Percentiles rank a stretch among this genome's conserved stretches.
These are phyloP conservation scores for Diglossa cyanea DNA, from an alignment of 2,797 vertebrate species.

Conservation along the genomic window DNA sequence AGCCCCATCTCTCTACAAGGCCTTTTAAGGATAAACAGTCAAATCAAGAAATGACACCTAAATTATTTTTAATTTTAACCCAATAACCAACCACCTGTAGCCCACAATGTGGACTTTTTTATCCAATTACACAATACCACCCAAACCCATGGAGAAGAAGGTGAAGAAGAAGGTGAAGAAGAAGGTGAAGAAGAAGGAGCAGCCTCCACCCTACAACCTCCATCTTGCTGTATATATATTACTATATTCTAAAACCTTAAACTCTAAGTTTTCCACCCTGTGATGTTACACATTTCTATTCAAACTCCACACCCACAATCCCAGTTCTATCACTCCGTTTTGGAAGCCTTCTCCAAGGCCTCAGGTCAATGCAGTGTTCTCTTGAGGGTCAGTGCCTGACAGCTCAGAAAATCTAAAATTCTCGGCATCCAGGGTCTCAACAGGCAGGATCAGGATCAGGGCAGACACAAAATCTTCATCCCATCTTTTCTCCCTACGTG, in stretches of 20 bases:
- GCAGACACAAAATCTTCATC: neutral
- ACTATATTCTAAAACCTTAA: too few relatives aligned
- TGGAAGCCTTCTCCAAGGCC: neutral
- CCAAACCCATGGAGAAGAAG: too few relatives aligned
- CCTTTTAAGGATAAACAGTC: neutral
- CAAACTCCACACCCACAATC: too few relatives aligned
- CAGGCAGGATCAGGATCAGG: neutral
- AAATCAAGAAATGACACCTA: neutral
- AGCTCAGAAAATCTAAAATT: neutral
- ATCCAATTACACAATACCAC: too few relatives aligned
- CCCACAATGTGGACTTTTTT: too few relatives aligned
- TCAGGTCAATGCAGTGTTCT: neutral
- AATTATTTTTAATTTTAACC: neutral
- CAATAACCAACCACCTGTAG: too few relatives aligned
- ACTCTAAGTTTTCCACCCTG: too few relatives aligned
- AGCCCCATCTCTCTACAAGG: neutral
- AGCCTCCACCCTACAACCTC: too few relatives aligned
- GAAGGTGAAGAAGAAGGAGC: too few relatives aligned
- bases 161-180: too few relatives aligned
- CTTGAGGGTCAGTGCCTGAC: neutral
- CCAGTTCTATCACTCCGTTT: neutral
- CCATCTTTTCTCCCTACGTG: neutral
- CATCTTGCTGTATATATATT: too few relatives aligned
- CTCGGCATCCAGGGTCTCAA: neutral
- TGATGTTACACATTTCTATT: too few relatives aligned